Percentiles rank a stretch among this genome's conserved stretches.
Evolutionary conservation across 2,113 vertebrate genomes (phyloP).

Genomic region (Bungarus multicinctus): DNA sequence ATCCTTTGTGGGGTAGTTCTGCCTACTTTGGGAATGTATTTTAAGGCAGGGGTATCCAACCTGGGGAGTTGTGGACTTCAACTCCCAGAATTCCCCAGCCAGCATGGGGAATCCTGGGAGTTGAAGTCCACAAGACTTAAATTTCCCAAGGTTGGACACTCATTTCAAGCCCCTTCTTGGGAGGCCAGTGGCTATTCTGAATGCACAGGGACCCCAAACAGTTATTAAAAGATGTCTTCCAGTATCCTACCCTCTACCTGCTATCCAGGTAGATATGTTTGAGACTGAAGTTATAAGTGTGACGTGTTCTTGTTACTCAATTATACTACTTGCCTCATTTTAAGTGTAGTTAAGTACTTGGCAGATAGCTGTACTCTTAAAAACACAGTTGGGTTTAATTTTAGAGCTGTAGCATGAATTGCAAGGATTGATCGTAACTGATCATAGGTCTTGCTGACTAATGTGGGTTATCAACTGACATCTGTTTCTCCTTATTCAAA

Average conservation of each 20-base stretch:
- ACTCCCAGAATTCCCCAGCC: background rate
- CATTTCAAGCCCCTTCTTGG: background rate
- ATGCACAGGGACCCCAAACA: background rate
- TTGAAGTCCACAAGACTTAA: background rate
- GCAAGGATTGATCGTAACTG: background rate
- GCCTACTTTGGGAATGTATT: background rate
- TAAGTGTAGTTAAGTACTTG: background rate
- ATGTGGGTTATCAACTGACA: background rate
- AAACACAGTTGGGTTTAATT: background rate
- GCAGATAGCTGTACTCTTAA: background rate
- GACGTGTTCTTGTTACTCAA: background rate
- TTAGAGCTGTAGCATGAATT: background rate
- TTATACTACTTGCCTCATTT: background rate
- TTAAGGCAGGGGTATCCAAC: background rate
- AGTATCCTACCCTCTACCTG: background rate
- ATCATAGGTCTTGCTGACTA: background rate
- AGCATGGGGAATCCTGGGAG: background rate
- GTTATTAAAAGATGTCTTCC: background rate
- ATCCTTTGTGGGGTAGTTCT: background rate
- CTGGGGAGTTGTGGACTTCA: background rate
- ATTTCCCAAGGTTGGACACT: background rate
- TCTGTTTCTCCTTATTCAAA: background rate
- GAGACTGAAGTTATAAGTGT: background rate
- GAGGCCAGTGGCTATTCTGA: too few species aligned
- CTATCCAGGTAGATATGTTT: background rate